Evolutionary conservation across 2,888 invertebrate species (phyloP).

Genomic region (Lymantria monacha): DNA sequence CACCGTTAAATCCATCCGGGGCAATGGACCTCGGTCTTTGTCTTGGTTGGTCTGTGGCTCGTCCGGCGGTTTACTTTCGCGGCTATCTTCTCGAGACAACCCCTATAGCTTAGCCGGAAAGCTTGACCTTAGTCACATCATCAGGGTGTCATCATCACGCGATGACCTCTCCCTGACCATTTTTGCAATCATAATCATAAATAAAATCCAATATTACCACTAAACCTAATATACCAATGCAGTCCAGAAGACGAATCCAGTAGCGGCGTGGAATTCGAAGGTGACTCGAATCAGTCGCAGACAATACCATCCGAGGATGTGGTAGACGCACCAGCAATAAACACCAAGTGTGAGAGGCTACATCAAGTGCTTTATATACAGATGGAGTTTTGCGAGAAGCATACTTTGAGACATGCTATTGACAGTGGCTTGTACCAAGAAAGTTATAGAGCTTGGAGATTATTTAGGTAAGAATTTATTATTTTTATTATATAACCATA

Average conservation of each 20-base stretch:
- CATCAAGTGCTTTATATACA: conserved; percentile 91
- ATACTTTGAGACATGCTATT: conserved; percentile 92
- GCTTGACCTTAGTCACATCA: no score
- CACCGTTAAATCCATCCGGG: no score
- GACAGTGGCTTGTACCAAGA: conserved; percentile 91
- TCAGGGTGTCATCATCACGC: no score
- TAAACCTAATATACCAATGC: background rate
- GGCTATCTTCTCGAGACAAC: no score
- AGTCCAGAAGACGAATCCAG: conserved; percentile 81
- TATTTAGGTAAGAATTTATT: conserved; percentile 85
- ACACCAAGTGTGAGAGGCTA: conserved; percentile 31
- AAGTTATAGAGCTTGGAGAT: conserved; percentile 91
- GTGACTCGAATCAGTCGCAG: conserved; percentile 56
- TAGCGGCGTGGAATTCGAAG: conserved; percentile 85
- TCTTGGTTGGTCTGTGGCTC: no score
- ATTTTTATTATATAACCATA: no score
- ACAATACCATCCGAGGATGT: conserved; percentile 59
- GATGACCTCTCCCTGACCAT: no score
- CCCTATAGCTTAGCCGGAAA: no score
- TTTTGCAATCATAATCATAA: no score
- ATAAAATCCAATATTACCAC: no score
- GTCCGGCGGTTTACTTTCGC: no score
- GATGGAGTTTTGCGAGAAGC: conserved; percentile 99
- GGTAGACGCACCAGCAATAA: conserved; percentile 43
- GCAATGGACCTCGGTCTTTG: no score